phyloP scores from a whole-genome alignment of 2,888 invertebrate genomes.

The Philaethria dido region DNA sequence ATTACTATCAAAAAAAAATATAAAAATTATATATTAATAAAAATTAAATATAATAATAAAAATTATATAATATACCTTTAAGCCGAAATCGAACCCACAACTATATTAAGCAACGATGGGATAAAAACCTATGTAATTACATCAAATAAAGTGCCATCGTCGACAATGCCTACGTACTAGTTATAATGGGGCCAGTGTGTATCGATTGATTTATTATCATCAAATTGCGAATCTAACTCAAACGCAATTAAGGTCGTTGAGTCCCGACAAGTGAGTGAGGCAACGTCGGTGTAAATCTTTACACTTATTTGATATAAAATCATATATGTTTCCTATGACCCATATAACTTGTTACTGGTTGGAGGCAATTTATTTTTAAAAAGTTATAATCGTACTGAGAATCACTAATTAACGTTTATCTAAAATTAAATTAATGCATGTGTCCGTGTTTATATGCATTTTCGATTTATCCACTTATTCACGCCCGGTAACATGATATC shows the following conservation, averaged over 20 bases:
- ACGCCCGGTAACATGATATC: too few relatives aligned
- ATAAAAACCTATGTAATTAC: neutral
- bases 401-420: too few relatives aligned
- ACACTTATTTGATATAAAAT: constrained; percentile 6
- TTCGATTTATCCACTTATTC: too few relatives aligned
- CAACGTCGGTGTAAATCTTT: neutral
- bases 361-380: neutral
- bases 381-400: neutral
- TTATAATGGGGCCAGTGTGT: constrained; percentile 39
- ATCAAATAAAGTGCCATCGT: neutral
- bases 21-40: too few relatives aligned
- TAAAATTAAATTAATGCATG: too few relatives aligned
- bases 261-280: constrained; percentile 25
- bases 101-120: neutral
- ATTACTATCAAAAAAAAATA: too few relatives aligned
- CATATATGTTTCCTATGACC: neutral
- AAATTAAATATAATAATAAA: too few relatives aligned
- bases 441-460: too few relatives aligned
- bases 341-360: neutral
- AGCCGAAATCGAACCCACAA: too few relatives aligned
- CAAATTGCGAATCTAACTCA: constrained; percentile 30
- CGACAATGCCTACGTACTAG: constrained; percentile 20
- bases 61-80: too few relatives aligned
- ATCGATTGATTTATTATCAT: constrained; percentile 46
- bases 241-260: constrained; percentile 35